Evolutionary conservation across 2,797 vertebrate species (phyloP).

Genomic region (Malacoctenus gilli): DNA sequence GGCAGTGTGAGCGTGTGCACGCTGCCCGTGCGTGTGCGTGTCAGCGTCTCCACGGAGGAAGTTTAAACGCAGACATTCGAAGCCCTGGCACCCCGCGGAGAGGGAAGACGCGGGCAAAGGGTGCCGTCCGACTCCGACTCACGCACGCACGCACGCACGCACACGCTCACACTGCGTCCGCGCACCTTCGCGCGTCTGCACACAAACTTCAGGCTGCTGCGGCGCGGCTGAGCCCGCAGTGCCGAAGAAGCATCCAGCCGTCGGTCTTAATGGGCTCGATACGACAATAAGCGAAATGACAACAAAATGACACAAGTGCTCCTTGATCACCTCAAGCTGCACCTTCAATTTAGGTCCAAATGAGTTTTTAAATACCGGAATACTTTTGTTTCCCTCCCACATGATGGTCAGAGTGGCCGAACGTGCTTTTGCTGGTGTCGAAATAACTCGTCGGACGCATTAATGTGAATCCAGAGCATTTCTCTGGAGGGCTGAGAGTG

Average conservation of each 20-base stretch:
- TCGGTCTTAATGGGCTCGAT: no score
- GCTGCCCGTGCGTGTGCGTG: constrained; percentile 17
- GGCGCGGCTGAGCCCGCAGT: constrained; percentile 9
- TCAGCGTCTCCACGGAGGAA: constrained; percentile 26
- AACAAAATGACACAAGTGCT: no score
- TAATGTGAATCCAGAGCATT: neutral
- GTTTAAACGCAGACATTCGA: constrained; percentile 58
- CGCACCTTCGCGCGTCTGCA: constrained; percentile 17
- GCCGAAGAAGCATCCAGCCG: constrained; percentile 1
- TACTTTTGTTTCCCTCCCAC: no score
- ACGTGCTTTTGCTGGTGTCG: no score
- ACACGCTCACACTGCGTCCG: constrained; percentile 11
- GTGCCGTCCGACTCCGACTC: constrained; percentile 36
- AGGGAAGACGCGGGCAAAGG: constrained; percentile 20
- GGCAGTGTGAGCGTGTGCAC: constrained; percentile 7
- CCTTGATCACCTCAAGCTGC: no score
- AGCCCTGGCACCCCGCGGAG: constrained; percentile 51
- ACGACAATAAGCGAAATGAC: no score
- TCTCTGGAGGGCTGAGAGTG: neutral
- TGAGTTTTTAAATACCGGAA: no score
- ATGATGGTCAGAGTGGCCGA: no score
- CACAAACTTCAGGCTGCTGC: constrained; percentile 24
- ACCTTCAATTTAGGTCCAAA: no score
- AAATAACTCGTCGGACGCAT: neutral
- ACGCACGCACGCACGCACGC: constrained; percentile 25